Evolutionary conservation across 2,888 invertebrate species (phyloP).

Genomic region (Bembecia ichneumoniformis): DNA sequence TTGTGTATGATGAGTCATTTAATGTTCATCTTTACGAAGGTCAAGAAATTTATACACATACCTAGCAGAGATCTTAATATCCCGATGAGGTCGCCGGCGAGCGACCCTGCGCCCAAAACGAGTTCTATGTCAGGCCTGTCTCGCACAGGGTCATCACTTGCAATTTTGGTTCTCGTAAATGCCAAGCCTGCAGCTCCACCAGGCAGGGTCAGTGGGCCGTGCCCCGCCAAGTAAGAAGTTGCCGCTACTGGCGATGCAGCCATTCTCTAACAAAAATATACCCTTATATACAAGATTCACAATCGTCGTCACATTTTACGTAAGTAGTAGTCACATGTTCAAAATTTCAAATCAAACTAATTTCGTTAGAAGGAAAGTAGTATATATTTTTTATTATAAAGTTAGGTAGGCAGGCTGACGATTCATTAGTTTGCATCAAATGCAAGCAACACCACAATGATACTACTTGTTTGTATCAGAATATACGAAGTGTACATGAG

Average conservation of each 20-base stretch:
- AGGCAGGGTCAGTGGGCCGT: constrained; percentile 81
- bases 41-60: constrained; percentile 16
- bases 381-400: no score
- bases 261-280: constrained; percentile 23
- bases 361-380: no score
- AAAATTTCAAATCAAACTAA: no score
- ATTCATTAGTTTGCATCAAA: no score
- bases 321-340: no score
- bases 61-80: constrained; percentile 76
- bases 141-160: constrained; percentile 67
- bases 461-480: no score
- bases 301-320: no score
- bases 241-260: constrained; percentile 69
- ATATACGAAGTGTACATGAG: no score
- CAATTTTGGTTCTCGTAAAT: constrained; percentile 78
- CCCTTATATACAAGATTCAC: background rate
- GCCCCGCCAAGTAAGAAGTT: constrained; percentile 75
- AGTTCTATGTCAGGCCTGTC: constrained; percentile 87
- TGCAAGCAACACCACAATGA: no score
- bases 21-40: background rate
- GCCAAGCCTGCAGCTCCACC: constrained; percentile 85
- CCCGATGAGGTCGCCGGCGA: constrained; percentile 81
- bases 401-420: no score
- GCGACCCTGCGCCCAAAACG: constrained; percentile 82
- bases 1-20: no score